phyloP scores from a whole-genome alignment of 1,140 invertebrate genomes.

The Cyclargus thomasi region DNA sequence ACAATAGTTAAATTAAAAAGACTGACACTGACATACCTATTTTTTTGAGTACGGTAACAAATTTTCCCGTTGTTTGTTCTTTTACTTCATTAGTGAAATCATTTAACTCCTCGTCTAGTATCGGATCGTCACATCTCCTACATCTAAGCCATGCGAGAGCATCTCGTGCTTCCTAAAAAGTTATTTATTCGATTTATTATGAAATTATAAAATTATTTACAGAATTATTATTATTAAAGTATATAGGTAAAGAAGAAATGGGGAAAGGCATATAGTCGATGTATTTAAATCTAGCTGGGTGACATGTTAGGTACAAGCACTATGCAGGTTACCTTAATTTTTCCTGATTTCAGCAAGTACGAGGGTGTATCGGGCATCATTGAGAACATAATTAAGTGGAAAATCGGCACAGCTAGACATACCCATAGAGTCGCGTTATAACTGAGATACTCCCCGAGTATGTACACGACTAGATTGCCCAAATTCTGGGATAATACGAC shows the following conservation, averaged over 20 bases:
- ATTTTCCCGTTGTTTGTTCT: conserved; percentile 39
- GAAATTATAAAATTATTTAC: no score
- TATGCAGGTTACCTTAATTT: conserved; percentile 44
- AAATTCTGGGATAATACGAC: conserved; percentile 59
- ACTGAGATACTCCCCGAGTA: conserved; percentile 54
- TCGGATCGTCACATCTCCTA: conserved; percentile 38
- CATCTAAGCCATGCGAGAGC: conserved; percentile 59
- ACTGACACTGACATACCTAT: conserved; percentile 31
- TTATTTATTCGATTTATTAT: no score
- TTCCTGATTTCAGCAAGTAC: conserved; percentile 55
- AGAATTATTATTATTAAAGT: no score
- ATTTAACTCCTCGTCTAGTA: conserved; percentile 49
- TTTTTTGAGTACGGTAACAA: conserved; percentile 44
- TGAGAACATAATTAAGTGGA: conserved; percentile 51
- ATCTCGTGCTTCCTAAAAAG: conserved; percentile 50
- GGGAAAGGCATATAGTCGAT: no score
- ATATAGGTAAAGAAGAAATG: no score
- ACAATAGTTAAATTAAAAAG: background rate
- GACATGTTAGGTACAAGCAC: no score
- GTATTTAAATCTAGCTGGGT: no score
- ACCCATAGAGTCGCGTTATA: conserved; percentile 56
- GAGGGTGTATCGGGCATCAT: conserved; percentile 62
- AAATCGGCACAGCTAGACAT: conserved; percentile 49
- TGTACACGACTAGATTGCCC: conserved; percentile 52
- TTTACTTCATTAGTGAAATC: conserved; percentile 49